Evolutionary conservation across 1,140 invertebrate genomes (phyloP).

Genomic region (Magallana angulata): DNA sequence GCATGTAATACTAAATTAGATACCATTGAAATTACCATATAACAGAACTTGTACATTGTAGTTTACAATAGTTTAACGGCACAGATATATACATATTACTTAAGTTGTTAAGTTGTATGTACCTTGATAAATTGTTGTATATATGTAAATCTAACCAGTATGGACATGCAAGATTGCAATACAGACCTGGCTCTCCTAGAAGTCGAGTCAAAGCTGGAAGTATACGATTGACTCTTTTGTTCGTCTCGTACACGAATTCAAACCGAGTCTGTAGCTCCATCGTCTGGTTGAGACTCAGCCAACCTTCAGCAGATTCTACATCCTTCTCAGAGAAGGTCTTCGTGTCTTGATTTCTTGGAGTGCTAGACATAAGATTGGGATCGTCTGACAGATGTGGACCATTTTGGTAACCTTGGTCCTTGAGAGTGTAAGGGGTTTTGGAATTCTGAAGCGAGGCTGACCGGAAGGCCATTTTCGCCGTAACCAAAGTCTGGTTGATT

Average conservation of each 20-base stretch:
- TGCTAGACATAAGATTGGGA: neutral
- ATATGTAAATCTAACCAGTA: no score
- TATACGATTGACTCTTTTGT: conserved; percentile 57
- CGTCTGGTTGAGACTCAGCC: neutral
- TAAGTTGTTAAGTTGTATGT: no score
- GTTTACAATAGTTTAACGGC: no score
- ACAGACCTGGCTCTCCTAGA: conserved; percentile 67
- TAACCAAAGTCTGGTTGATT: conserved; percentile 57
- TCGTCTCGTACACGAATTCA: conserved; percentile 59
- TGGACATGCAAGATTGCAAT: neutral
- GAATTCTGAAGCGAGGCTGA: conserved; percentile 5
- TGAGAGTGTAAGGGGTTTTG: neutral
- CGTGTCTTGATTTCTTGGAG: neutral
- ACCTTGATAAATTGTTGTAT: no score
- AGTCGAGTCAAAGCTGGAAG: conserved; percentile 64
- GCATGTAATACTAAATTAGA: no score
- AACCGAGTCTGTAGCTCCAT: conserved; percentile 26
- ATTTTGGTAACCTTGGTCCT: neutral
- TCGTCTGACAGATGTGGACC: conserved; percentile 6
- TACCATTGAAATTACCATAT: no score
- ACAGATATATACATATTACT: no score
- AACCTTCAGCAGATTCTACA: neutral
- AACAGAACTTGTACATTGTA: no score
- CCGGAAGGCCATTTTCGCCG: conserved; percentile 38
- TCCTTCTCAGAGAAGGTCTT: neutral